Conservation (phyloP, 2,888 invertebrate species). For the Yponomeuta evonymella region DNA sequence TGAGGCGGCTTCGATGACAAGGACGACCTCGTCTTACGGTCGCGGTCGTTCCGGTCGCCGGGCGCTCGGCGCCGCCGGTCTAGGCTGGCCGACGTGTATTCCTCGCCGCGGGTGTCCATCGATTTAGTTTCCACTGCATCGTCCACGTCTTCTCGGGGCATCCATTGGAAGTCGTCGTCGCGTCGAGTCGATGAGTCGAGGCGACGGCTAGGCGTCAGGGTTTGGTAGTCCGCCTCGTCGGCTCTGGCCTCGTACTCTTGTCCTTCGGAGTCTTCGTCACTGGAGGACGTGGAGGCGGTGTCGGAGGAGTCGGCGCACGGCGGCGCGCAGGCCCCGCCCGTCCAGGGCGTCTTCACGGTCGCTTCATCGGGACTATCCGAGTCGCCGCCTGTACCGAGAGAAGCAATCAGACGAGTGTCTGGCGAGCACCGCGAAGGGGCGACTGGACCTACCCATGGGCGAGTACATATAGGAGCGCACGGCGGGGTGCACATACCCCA, state of each 20-base stretch:
- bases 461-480: constrained; percentile 75
- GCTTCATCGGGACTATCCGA: constrained; percentile 79
- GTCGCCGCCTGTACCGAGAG: constrained; percentile 73
- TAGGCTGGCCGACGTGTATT: constrained; percentile 67
- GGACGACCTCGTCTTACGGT: constrained; percentile 79
- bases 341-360: constrained; percentile 74
- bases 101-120: constrained; percentile 48
- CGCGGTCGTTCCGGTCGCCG: constrained; percentile 76
- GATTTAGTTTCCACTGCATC: constrained; percentile 41
- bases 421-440: constrained; percentile 30
- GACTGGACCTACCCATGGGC: constrained; percentile 66
- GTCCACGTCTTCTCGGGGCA: constrained; percentile 61
- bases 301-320: constrained; percentile 58
- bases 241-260: constrained; percentile 72
- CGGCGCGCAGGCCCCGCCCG: constrained; percentile 56
- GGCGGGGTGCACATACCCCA: constrained; percentile 60
- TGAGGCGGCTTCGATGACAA: constrained; percentile 72
- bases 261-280: constrained; percentile 53
- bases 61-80: constrained; percentile 72
- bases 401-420: constrained; percentile 32
- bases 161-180: constrained; percentile 82
- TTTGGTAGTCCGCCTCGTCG: constrained; percentile 78
- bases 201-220: constrained; percentile 57
- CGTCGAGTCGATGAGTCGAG: constrained; percentile 78
- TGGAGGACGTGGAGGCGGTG: constrained; percentile 51